A percentile compares a stretch with the other conserved stretches of the same genome.
phyloP scores from a whole-genome alignment of 2,888 invertebrate species.

The Oligia fasciuncula region DNA sequence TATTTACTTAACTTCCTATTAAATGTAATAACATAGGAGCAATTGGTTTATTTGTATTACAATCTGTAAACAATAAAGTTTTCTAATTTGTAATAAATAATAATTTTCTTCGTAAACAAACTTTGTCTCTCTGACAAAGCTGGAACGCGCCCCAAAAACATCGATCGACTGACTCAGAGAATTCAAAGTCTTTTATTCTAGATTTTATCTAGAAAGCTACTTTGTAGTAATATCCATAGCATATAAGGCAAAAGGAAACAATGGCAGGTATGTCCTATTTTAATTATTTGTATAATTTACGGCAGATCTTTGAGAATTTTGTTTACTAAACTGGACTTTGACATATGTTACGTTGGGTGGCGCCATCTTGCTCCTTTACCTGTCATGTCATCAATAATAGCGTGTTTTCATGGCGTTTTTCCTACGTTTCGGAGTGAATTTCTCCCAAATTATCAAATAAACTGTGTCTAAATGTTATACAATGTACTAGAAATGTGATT shows the following conservation, averaged over 20 bases:
- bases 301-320: slow-evolving; percentile 43
- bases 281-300: slow-evolving; percentile 12
- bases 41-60: not conserved
- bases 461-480: slow-evolving; percentile 11
- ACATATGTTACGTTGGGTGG: slow-evolving; percentile 78
- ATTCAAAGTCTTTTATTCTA: slow-evolving; percentile 67
- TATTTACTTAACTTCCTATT: not conserved
- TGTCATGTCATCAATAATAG: slow-evolving; percentile 72
- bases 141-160: slow-evolving; percentile 44
- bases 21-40: not conserved
- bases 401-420: slow-evolving; percentile 69
- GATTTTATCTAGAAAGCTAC: slow-evolving; percentile 52
- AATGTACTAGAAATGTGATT: slow-evolving; percentile 32
- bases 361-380: slow-evolving; percentile 83
- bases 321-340: slow-evolving; percentile 75
- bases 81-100: not conserved
- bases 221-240: slow-evolving; percentile 45
- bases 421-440: slow-evolving; percentile 29
- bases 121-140: not conserved
- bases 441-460: slow-evolving; percentile 29
- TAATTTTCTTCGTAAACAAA: not conserved
- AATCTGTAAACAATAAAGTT: not conserved
- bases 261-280: slow-evolving; percentile 82
- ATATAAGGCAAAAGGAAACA: slow-evolving; percentile 57
- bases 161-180: slow-evolving; percentile 72